A percentile compares a stretch with the other conserved stretches of the same genome.
phyloP scores from a whole-genome alignment of 2,888 invertebrate species.

The Choreutis nemorana region DNA sequence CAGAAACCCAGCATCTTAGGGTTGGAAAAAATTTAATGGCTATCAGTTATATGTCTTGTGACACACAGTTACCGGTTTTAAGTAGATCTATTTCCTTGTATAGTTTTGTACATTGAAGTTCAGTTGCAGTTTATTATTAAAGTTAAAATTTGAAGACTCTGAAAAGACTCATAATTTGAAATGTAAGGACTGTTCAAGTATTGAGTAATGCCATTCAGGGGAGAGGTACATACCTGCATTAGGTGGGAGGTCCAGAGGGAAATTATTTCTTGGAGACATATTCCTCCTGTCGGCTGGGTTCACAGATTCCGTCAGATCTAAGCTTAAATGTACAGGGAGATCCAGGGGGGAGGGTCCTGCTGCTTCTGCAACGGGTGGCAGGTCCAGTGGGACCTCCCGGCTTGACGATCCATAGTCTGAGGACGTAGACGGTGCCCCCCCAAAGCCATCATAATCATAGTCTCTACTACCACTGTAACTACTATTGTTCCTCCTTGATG shows the following conservation, averaged over 20 bases:
- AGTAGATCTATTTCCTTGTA: no score
- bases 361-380: slow-evolving; percentile 40
- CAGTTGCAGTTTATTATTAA: no score
- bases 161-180: no score
- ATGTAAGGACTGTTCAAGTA: no score
- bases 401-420: slow-evolving; percentile 27
- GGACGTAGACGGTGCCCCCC: slow-evolving; percentile 37
- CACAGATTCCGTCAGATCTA: slow-evolving; percentile 58
- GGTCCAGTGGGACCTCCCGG: slow-evolving; percentile 39
- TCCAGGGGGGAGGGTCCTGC: slow-evolving; percentile 40
- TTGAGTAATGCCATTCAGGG: no score
- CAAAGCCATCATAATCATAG: slow-evolving; percentile 43
- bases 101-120: no score
- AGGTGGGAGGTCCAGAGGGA: slow-evolving; percentile 53
- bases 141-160: no score
- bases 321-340: slow-evolving; percentile 41
- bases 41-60: no score
- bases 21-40: no score
- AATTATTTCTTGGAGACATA: slow-evolving; percentile 44
- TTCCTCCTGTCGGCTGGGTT: slow-evolving; percentile 52
- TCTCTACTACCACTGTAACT: slow-evolving; percentile 32
- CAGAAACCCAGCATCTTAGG: no score
- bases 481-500: slow-evolving; percentile 40
- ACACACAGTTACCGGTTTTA: no score
- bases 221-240: slow-evolving; percentile 38